These are phyloP conservation scores for Aurelia aurita DNA, from an alignment of 30 jellyfish, hydroid and myxozoan genomes.

Conservation along the genomic window DNA sequence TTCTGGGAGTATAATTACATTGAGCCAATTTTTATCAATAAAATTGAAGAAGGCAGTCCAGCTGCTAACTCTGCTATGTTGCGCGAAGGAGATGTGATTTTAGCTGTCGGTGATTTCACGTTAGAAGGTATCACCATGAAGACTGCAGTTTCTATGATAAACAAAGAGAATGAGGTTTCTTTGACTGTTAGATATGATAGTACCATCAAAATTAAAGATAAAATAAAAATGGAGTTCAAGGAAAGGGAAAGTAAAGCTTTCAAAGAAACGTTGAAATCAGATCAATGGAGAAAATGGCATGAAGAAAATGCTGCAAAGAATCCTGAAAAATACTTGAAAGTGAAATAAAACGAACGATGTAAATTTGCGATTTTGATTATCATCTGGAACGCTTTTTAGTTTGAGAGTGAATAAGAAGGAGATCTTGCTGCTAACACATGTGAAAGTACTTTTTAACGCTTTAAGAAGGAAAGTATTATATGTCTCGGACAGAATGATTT, in stretches of 20 bases:
- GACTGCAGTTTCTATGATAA: conserved; percentile 50
- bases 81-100: conserved; percentile 67
- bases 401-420: too few species aligned
- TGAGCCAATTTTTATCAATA: conserved; percentile 59
- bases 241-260: conserved; percentile 56
- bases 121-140: conserved; percentile 43
- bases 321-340: conserved; percentile 60
- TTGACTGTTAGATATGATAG: conserved; percentile 68
- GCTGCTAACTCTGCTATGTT: conserved; percentile 43
- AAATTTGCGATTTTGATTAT: too few species aligned
- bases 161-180: conserved; percentile 36
- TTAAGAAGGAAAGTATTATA: too few species aligned
- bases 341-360: background rate
- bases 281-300: conserved; percentile 71
- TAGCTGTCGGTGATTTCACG: conserved; percentile 72
- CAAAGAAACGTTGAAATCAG: conserved; percentile 60
- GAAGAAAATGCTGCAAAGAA: conserved; percentile 60
- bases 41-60: conserved; percentile 66
- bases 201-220: conserved; percentile 33
- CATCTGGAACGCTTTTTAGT: too few species aligned
- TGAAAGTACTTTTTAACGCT: too few species aligned
- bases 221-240: conserved; percentile 22
- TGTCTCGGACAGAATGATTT: too few species aligned
- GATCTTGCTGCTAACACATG: too few species aligned
- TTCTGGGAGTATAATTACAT: conserved; percentile 58